Evolutionary conservation across 2,888 invertebrate species (phyloP).

Genomic region (Cheilosia grossa): DNA sequence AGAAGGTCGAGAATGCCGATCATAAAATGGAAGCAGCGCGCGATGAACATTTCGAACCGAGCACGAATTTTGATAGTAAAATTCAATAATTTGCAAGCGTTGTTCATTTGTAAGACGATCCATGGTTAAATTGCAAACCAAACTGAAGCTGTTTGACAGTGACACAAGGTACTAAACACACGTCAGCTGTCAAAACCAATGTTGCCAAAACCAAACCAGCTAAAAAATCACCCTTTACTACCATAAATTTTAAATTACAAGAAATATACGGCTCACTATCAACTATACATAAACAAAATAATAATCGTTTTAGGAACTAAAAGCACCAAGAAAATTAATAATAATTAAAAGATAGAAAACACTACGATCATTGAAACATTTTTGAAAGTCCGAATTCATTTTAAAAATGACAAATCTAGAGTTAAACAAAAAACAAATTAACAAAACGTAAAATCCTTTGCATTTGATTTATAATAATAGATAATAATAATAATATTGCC

Average conservation of each 20-base stretch:
- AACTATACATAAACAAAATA: slow-evolving; percentile 35
- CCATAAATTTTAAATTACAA: slow-evolving; percentile 53
- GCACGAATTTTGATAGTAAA: no score
- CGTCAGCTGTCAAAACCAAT: no score
- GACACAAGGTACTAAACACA: no score
- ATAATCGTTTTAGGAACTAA: slow-evolving; percentile 69
- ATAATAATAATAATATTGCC: slow-evolving; percentile 65
- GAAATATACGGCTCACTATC: slow-evolving; percentile 52
- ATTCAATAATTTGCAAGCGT: no score
- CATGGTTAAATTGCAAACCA: no score
- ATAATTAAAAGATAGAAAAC: slow-evolving; percentile 22
- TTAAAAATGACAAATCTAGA: neutral
- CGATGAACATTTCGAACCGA: no score
- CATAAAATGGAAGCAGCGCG: no score
- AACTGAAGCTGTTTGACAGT: no score
- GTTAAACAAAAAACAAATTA: slow-evolving; percentile 22
- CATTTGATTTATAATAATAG: slow-evolving; percentile 19
- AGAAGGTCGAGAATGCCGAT: no score
- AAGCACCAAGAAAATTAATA: slow-evolving; percentile 66
- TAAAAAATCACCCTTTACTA: no score
- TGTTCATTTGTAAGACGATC: no score
- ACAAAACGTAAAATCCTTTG: slow-evolving; percentile 50
- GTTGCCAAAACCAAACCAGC: no score
- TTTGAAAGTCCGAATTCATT: slow-evolving; percentile 4
- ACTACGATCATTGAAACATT: slow-evolving; percentile 1